These are phyloP conservation scores for Myotis findleyi DNA, from an alignment of 2,797 vertebrate genomes.

Conservation along the genomic window DNA sequence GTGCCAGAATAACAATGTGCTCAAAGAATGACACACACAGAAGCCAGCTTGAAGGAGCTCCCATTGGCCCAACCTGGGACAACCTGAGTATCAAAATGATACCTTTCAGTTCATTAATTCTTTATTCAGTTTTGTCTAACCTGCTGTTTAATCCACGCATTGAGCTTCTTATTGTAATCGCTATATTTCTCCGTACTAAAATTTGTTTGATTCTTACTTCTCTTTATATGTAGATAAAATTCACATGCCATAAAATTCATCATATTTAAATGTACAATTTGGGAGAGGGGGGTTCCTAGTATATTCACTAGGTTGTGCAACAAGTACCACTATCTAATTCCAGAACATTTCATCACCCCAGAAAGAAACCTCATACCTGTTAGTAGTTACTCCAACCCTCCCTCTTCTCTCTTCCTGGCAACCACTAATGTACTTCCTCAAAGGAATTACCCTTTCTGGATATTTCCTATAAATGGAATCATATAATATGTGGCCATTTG, in stretches of 20 bases:
- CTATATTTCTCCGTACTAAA: not conserved
- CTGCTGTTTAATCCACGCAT: not conserved
- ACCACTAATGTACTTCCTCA: not conserved
- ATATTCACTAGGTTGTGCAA: constrained; percentile 1
- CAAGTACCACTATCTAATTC: not conserved
- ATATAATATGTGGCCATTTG: not conserved
- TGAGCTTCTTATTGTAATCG: constrained; percentile 27
- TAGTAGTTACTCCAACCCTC: not conserved
- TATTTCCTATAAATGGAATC: constrained; percentile 13
- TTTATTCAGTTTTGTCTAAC: constrained; percentile 18
- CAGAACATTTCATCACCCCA: not conserved
- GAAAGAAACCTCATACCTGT: not conserved
- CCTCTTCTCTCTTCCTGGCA: not conserved
- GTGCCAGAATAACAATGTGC: not conserved
- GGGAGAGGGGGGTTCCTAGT: not conserved
- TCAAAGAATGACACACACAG: not conserved
- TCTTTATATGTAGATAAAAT: constrained; percentile 40
- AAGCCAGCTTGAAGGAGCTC: not conserved
- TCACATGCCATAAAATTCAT: not conserved
- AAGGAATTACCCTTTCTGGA: not conserved
- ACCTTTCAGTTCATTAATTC: not conserved
- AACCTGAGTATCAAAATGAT: not conserved
- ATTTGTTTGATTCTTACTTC: constrained; percentile 1
- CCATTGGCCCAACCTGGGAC: not conserved
- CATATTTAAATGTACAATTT: not conserved